A percentile compares a stretch with the other conserved stretches of the same genome.
These are phyloP conservation scores for Erpornis zantholeuca DNA, from an alignment of 2,113 vertebrate species.

Conservation along the genomic window DNA sequence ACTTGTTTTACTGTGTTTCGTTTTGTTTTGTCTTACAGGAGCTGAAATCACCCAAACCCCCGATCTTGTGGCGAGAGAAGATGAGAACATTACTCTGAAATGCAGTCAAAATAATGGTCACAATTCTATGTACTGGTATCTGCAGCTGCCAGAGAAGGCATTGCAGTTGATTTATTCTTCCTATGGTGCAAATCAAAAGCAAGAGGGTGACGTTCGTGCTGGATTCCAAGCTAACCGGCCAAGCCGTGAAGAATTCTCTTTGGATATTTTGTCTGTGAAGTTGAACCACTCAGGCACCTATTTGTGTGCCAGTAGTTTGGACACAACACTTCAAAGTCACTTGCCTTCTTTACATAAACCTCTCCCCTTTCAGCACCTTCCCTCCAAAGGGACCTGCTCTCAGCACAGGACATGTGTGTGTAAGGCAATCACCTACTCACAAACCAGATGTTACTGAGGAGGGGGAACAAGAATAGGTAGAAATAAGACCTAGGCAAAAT, in stretches of 20 bases:
- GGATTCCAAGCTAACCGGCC: not conserved
- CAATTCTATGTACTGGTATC: conserved; percentile 5
- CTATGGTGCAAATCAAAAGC: rapidly evolving
- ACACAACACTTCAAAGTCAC: conserved; percentile 37
- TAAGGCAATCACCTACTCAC: not conserved
- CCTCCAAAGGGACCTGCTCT: rapidly evolving
- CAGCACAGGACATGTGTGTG: not conserved
- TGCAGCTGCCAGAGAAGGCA: not conserved
- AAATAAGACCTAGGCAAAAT: not conserved
- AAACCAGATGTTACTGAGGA: not conserved
- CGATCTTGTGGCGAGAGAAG: not conserved
- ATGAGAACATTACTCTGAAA: not conserved
- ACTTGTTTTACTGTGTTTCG: not conserved
- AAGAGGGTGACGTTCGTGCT: not conserved
- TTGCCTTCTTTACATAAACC: conserved; percentile 53
- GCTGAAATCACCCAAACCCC: conserved; percentile 7
- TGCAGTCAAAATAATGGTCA: conserved; percentile 23
- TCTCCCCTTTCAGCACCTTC: not conserved
- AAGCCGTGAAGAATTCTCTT: not conserved
- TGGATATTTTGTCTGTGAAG: conserved; percentile 23
- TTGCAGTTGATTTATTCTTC: not conserved
- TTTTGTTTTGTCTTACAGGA: not conserved
- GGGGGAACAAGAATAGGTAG: not conserved
- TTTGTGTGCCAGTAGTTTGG: conserved; percentile 57
- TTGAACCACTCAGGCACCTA: conserved; percentile 32